phyloP scores from a whole-genome alignment of 64 coral and sea anemone species.

The Orbicella faveolata region DNA sequence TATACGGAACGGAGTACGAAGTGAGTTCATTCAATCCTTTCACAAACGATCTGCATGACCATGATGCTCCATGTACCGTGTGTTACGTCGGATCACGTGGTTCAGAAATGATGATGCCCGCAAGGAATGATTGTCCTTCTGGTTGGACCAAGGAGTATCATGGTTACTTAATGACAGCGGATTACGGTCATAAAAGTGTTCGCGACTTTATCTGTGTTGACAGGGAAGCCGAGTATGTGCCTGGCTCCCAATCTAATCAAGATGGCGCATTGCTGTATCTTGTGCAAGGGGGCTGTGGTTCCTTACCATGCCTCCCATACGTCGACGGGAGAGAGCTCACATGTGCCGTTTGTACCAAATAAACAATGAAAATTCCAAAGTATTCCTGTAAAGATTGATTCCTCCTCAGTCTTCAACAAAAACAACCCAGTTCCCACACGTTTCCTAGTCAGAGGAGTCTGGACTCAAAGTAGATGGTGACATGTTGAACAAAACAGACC shows the following conservation, averaged over 20 bases:
- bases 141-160: conserved; percentile 54
- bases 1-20: conserved; percentile 50
- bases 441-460: no score
- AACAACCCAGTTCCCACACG: no score
- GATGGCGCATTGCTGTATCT: conserved; percentile 56
- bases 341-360: conserved; percentile 71
- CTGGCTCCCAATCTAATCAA: not conserved
- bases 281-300: conserved; percentile 41
- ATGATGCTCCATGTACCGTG: conserved; percentile 48
- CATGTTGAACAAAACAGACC: no score
- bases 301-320: conserved; percentile 47
- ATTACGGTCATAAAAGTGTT: not conserved
- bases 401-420: no score
- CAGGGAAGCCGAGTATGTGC: conserved; percentile 41
- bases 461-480: no score
- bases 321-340: conserved; percentile 37
- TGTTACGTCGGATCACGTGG: conserved; percentile 48
- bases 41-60: conserved; percentile 9
- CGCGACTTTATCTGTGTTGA: conserved; percentile 69
- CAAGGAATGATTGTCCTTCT: conserved; percentile 49
- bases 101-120: conserved; percentile 42
- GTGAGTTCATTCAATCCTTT: conserved; percentile 52
- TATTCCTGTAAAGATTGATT: no score
- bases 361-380: not conserved
- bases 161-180: conserved; percentile 42